These are phyloP conservation scores for Synanthedon vespiformis DNA, from an alignment of 2,888 invertebrate species.

Conservation along the genomic window DNA sequence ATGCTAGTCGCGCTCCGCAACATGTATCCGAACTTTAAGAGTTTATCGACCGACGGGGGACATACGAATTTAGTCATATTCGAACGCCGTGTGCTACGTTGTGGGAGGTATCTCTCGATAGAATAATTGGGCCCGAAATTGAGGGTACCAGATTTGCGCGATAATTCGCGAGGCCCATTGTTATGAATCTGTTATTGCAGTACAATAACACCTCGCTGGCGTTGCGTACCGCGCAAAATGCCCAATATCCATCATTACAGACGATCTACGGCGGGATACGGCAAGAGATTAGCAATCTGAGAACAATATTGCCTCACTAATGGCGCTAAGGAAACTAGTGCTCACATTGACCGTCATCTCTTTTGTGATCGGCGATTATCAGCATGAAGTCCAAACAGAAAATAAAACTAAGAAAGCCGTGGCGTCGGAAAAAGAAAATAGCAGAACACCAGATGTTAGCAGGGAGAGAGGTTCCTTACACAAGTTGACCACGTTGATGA, in stretches of 20 bases:
- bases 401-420: constrained; percentile 50
- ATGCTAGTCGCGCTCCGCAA: constrained; percentile 11
- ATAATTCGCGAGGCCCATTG: constrained; percentile 23
- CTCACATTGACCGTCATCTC: constrained; percentile 36
- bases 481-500: constrained; percentile 38
- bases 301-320: constrained; percentile 33
- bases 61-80: constrained; percentile 31
- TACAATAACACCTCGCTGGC: constrained; percentile 17
- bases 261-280: constrained; percentile 22
- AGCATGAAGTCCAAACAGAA: constrained; percentile 48
- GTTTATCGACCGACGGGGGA: constrained; percentile 34
- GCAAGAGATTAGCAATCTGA: constrained; percentile 24
- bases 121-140: constrained; percentile 25
- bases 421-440: constrained; percentile 57
- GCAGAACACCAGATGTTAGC: constrained; percentile 38
- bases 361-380: constrained; percentile 29
- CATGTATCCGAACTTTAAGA: constrained; percentile 11
- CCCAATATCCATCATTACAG: constrained; percentile 12
- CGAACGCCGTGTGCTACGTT: constrained; percentile 18
- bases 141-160: constrained; percentile 2
- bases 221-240: constrained; percentile 26
- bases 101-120: constrained; percentile 26
- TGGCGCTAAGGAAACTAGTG: constrained; percentile 47
- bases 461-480: constrained; percentile 41
- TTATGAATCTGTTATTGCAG: constrained; percentile 32